phyloP scores from a whole-genome alignment of 2,888 invertebrate species.

The Limenitis camilla region DNA sequence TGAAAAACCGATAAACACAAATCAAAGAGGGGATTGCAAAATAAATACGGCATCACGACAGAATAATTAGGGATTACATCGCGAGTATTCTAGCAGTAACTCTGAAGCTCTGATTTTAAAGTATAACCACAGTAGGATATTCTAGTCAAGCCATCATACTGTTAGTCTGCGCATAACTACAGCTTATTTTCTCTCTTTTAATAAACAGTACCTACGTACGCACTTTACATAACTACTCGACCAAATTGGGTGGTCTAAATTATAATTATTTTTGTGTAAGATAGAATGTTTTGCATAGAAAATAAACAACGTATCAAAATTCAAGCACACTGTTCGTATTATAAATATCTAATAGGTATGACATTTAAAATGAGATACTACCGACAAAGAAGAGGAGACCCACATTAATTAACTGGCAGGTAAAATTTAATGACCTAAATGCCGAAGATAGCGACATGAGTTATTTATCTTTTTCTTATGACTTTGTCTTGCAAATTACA shows the following conservation, averaged over 20 bases:
- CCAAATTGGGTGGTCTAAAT: slow-evolving; percentile 13
- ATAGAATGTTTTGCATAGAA: slow-evolving; percentile 4
- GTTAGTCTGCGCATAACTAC: too few species aligned
- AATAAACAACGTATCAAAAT: slow-evolving; percentile 5
- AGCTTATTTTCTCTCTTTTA: too few species aligned
- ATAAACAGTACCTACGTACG: too few species aligned
- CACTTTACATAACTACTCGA: too few species aligned
- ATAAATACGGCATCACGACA: too few species aligned
- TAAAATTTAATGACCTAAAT: slow-evolving; percentile 14
- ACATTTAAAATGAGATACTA: slow-evolving; percentile 17
- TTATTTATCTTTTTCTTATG: slow-evolving; percentile 7
- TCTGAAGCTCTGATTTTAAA: too few species aligned
- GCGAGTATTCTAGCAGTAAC: too few species aligned
- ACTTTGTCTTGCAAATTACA: background rate
- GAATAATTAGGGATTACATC: too few species aligned
- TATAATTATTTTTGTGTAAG: slow-evolving; percentile 1
- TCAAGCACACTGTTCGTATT: slow-evolving; percentile 6
- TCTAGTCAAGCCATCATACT: too few species aligned
- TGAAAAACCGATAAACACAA: too few species aligned
- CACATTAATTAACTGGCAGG: slow-evolving; percentile 17
- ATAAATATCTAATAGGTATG: slow-evolving; percentile 15
- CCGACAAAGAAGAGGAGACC: slow-evolving; percentile 20
- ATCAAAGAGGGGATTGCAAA: too few species aligned
- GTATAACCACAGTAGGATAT: too few species aligned
- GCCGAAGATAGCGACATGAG: slow-evolving; percentile 4